Evolutionary conservation across 2,888 invertebrate species (phyloP), one percentile per base, ranked within the genome.

Genomic region (Sinelater perroti): DNA sequence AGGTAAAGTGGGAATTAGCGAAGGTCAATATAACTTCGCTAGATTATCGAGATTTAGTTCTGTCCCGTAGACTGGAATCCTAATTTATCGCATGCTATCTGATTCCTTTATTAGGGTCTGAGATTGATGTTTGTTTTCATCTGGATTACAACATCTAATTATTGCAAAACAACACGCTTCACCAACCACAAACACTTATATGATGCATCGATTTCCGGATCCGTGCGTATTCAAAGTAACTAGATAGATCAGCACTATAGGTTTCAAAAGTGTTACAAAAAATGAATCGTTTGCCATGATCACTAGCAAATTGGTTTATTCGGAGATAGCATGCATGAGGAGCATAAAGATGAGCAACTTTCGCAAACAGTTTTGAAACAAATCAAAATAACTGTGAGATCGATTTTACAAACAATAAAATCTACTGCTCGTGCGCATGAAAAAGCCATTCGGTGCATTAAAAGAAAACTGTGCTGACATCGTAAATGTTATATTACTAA

Each of bases 11-110:
- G 62, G 67, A 69, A 70, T 70, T 68, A 70, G 66, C 64, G 62
- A 68, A 58, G 70, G 72, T 73, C 71, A 72, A 73, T 73, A 73
- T 71, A 72, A 73, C 72, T 73, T 72, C 66, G 67, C 63, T 63
- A 65, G 71, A 73, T 73, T 73, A 73, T 70, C 71, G 68, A 67
- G 70, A 72, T 70, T 72, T 68, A 67, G 70, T 64, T 69, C 66
- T 66, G 69, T 70, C 67, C 68, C 61, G 62, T 62, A 64, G 66
- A 67, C 67, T 67, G 62, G 70, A 70, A 69, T 70, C 68, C 70
- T 66, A 70, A 71, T 72, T 70, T 72, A 72, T 71, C 36, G 65
- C 53, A 16, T 59, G 60, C 59, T 65, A 66, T 66, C 66, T 60
- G 63, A 60, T 60, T 64, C 62, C 64, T 61, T 63, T 66, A 64